Percentiles rank a stretch among this genome's conserved stretches.
phyloP scores from a whole-genome alignment of 2,888 invertebrate species.

The Neoitamus cyanurus region DNA sequence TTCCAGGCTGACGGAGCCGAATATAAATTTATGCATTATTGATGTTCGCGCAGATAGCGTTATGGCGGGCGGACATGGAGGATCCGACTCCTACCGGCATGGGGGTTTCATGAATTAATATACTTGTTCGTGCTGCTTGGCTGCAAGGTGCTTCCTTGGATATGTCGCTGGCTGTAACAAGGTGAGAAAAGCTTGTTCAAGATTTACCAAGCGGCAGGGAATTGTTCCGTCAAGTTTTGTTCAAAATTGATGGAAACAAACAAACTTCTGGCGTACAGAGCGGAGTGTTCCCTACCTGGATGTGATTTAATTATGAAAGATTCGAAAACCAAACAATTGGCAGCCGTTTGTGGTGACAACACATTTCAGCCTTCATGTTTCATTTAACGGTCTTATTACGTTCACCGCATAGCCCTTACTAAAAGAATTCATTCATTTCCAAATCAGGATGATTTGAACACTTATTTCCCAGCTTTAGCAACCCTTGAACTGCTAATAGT shows the following conservation, averaged over 20 bases:
- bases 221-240: conserved; percentile 40
- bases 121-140: neutral
- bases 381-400: neutral
- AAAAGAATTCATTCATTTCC: neutral
- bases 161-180: conserved; percentile 16
- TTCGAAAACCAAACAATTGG: conserved; percentile 34
- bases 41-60: conserved; percentile 39
- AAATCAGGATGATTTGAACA: neutral
- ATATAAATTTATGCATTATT: conserved; percentile 52
- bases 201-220: neutral
- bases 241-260: conserved; percentile 28
- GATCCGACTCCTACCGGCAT: neutral
- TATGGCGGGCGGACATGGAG: neutral
- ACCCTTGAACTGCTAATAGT: too few relatives aligned
- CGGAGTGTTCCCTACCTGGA: neutral
- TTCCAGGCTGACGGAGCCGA: conserved; percentile 44
- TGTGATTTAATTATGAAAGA: conserved; percentile 39
- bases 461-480: neutral
- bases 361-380: conserved; percentile 16
- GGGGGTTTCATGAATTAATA: conserved; percentile 39
- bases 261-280: conserved; percentile 1
- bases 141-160: conserved; percentile 16
- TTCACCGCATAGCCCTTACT: neutral
- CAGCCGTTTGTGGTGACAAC: conserved; percentile 23
- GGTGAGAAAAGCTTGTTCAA: conserved; percentile 29